These are phyloP conservation scores for Melipona bicolor DNA, from an alignment of 2,888 invertebrate species.

Conservation along the genomic window DNA sequence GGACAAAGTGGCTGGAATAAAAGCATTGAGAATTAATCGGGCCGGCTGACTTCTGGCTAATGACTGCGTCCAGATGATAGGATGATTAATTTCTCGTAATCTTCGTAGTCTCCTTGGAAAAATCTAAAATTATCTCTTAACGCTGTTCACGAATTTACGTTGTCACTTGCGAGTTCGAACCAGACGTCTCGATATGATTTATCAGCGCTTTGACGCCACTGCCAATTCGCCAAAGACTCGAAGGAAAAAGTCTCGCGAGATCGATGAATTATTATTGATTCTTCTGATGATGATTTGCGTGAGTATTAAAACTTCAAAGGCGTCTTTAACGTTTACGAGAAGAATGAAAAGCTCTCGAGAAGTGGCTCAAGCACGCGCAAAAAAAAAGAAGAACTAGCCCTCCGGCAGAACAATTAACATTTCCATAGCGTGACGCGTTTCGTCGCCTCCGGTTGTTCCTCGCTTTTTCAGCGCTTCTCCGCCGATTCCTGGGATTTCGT, in stretches of 20 bases:
- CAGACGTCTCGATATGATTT: too few relatives aligned
- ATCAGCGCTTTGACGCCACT: too few relatives aligned
- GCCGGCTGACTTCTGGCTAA: slow-evolving; percentile 60
- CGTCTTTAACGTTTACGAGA: not conserved
- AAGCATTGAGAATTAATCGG: slow-evolving; percentile 66
- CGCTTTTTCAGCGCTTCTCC: slow-evolving; percentile 40
- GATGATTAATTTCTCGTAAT: not conserved
- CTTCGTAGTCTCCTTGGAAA: not conserved
- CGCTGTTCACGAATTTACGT: not conserved
- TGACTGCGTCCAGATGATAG: slow-evolving; percentile 48
- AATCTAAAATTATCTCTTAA: not conserved
- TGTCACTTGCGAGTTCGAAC: too few relatives aligned
- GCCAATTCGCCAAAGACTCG: too few relatives aligned
- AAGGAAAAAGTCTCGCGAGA: too few relatives aligned
- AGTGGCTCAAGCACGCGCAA: not conserved
- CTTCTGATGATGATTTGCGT: too few relatives aligned
- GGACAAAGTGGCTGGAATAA: slow-evolving; percentile 64
- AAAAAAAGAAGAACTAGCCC: not conserved
- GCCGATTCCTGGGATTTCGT: slow-evolving; percentile 39
- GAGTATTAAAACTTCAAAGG: too few relatives aligned
- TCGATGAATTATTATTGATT: too few relatives aligned
- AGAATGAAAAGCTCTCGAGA: not conserved
- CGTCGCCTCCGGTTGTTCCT: slow-evolving; percentile 39
- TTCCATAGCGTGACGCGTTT: slow-evolving; percentile 57
- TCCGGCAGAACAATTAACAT: slow-evolving; percentile 47